Evolutionary conservation across 2,888 invertebrate genomes (phyloP).

Genomic region (Apodemia duryi): DNA sequence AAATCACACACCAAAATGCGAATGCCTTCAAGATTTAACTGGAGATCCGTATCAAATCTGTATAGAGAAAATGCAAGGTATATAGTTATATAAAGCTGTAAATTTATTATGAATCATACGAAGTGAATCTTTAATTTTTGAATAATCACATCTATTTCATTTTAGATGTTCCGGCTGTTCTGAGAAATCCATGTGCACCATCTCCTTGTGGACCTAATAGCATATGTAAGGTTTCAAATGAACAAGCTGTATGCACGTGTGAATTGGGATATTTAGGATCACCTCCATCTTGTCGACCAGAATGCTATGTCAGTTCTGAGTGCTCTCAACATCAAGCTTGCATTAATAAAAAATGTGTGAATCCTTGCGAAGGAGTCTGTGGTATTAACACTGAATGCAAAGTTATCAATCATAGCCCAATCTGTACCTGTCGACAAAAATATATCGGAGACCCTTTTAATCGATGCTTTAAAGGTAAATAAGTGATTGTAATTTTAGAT

Average conservation of each 20-base stretch:
- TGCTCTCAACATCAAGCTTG: constrained; percentile 83
- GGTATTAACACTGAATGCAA: constrained; percentile 83
- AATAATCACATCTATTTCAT: constrained; percentile 26
- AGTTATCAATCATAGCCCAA: constrained; percentile 86
- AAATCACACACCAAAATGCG: constrained; percentile 85
- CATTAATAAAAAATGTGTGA: constrained; percentile 82
- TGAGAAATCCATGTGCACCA: constrained; percentile 83
- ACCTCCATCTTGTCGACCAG: constrained; percentile 83
- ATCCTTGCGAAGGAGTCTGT: constrained; percentile 84
- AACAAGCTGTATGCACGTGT: constrained; percentile 86
- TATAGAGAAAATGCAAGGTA: constrained; percentile 58
- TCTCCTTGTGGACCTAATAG: constrained; percentile 89
- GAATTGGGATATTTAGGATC: constrained; percentile 82
- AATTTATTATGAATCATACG: no score
- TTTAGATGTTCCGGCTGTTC: constrained; percentile 50
- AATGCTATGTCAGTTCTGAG: constrained; percentile 83
- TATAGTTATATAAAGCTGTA: constrained; percentile 21
- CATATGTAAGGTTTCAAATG: constrained; percentile 84
- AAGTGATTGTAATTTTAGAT: not conserved
- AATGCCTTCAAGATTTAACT: constrained; percentile 80
- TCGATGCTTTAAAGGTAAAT: constrained; percentile 78
- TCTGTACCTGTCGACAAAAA: constrained; percentile 82
- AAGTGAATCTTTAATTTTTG: no score
- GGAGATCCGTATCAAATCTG: constrained; percentile 82
- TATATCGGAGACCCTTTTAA: constrained; percentile 85